Evolutionary conservation across 2,888 invertebrate species (phyloP), one percentile per base, ranked within the genome.

Genomic region (Drosophila parthenogenetica): DNA sequence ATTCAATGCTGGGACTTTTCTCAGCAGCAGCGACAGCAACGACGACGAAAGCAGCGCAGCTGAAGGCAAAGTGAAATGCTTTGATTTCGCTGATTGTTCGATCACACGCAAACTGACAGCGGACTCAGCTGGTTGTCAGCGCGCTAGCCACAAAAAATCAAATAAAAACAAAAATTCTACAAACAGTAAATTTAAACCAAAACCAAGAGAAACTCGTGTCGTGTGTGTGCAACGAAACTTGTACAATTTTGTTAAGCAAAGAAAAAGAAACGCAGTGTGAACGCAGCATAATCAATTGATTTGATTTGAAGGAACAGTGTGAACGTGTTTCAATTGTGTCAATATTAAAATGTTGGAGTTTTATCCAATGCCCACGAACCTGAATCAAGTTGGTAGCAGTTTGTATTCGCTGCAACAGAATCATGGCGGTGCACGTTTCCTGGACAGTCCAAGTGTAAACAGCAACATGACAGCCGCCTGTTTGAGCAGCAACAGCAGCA

Each of bases 21-120:
- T 55, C 32, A 22, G 25, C 46, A 25, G 49, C 50, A 35, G 7
- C 43, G 22, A 22, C 45, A n/a, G 22, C 35, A 13, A 35, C 35
- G 13, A 5, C 35, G 35, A 35, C 35, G 8, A 13, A 0, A 35
- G 35, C 35, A 35, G 8, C 16, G 37, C 35, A 35, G 32, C 22
- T 53, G 64, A 50, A 53, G 69, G 71, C 76, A 80, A 85, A 81
- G 90, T 89, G 87, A 90, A 89, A 86, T 90, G 86, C 87, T 91
- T 89, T 91, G 90, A 89, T 90, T 89, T 79, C 73, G 75, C 79
- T 82, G 87, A 83, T 89, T 87, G 84, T 87, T 86, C 80, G 91
- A 90, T 91, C 92, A 92, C 89, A 91, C 90, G 91, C 89, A 87
- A 90, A 84, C 90, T 87, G 91, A 90, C 91, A 90, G 89, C 89